phyloP scores from a whole-genome alignment of 2,888 invertebrate species.

The Acronicta leporina region DNA sequence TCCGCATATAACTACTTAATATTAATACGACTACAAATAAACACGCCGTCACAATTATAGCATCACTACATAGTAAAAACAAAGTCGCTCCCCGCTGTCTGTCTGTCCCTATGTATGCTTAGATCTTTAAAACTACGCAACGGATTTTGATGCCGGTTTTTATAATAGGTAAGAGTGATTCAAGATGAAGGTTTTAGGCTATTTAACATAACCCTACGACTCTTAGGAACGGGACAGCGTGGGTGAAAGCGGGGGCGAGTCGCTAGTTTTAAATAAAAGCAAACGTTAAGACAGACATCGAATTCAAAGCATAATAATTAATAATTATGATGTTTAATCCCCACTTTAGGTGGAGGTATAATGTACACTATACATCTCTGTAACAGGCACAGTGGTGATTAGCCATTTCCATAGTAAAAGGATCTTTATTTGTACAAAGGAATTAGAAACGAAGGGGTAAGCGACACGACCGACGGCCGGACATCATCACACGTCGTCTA shows the following conservation, averaged over 20 bases:
- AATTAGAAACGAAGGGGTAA: constrained; percentile 31
- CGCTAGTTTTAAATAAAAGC: constrained; percentile 31
- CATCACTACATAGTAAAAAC: too few species aligned
- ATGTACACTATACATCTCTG: constrained; percentile 25
- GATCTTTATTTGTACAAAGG: constrained; percentile 49
- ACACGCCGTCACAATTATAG: constrained; percentile 18
- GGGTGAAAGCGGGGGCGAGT: too few species aligned
- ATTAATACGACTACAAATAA: constrained; percentile 23
- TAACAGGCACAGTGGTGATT: constrained; percentile 51
- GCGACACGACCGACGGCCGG: constrained; percentile 1
- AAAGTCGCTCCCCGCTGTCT: too few species aligned
- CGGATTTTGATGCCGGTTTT: too few species aligned
- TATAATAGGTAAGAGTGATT: too few species aligned
- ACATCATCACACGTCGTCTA: constrained; percentile 6
- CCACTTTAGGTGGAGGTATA: constrained; percentile 24
- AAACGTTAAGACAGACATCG: constrained; percentile 26
- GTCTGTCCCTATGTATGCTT: too few species aligned
- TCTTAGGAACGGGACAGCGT: too few species aligned
- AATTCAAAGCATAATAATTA: constrained; percentile 24
- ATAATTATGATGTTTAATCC: constrained; percentile 19
- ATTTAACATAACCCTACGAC: too few species aligned
- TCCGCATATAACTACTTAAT: constrained; percentile 21
- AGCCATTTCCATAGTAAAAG: constrained; percentile 40
- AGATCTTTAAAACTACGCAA: too few species aligned
- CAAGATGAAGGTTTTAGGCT: too few species aligned